A percentile compares a stretch with the other conserved stretches of the same genome.
Evolutionary conservation across 64 coral and sea anemone species (phyloP).

Genomic region (Montipora capricornis): DNA sequence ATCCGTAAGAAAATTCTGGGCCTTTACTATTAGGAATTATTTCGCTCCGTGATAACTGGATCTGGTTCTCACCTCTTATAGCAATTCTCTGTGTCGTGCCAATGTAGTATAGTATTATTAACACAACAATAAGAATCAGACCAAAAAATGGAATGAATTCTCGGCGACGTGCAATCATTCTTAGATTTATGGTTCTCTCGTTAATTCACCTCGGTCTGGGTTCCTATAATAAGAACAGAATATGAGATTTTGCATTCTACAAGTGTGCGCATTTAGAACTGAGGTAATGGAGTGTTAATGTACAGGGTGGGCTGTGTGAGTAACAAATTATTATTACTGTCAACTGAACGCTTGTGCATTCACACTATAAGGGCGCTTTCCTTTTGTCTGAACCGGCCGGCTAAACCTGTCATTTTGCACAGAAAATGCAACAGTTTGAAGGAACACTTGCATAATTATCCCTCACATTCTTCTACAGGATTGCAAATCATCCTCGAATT

Average conservation of each 20-base stretch:
- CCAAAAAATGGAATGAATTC: conserved; percentile 25
- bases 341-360: not conserved
- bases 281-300: too few relatives aligned
- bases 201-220: not conserved
- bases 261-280: not conserved
- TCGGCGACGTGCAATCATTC: not conserved
- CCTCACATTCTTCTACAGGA: too few relatives aligned
- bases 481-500: too few relatives aligned
- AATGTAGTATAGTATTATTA: not conserved
- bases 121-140: conserved; percentile 1
- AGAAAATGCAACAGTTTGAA: too few relatives aligned
- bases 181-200: not conserved
- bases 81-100: conserved; percentile 23
- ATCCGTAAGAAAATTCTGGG: too few relatives aligned
- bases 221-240: not conserved
- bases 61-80: not conserved
- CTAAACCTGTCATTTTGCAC: too few relatives aligned
- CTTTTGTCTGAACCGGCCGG: too few relatives aligned
- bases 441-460: too few relatives aligned
- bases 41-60: not conserved
- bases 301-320: too few relatives aligned
- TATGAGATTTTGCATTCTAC: not conserved
- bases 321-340: too few relatives aligned
- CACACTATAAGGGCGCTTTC: not conserved
- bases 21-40: not conserved